Evolutionary conservation across 2,113 vertebrate species (phyloP), one percentile per base, ranked within the genome.

Genomic region (Elanus axillaris): DNA sequence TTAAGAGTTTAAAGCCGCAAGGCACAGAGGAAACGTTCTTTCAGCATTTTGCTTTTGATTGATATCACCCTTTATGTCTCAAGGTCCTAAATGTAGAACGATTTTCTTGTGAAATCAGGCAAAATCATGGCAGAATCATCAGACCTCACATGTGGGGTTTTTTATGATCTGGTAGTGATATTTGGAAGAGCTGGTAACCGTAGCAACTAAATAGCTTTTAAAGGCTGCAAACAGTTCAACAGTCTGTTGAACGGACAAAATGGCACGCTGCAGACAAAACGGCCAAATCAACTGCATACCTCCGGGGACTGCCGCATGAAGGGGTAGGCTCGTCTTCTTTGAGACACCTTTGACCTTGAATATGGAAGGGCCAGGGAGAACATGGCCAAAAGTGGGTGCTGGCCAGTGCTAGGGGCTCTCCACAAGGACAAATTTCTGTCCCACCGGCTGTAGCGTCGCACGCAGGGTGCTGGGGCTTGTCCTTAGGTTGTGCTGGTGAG

Each of bases 131-230:
- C 43, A 93, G 62, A 76, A 69, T 80, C 58, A 79, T 90, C 77
- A 90, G 45, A 79, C 32, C 10, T 82, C 8, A 50, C 16, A 15
- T 42, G 11, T 63, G 34, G 2, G 1, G 36, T 50, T 38, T 26
- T 45, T 74, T 82, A 53, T 32, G 0, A 91, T 68, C 66, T 79
- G 11, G 22, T 82, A 58, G 53, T 50, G 78, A 79, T 93, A 73
- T 93, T 96, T 97, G 94, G 89, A 94, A 94, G 80, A 74, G 77
- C 66, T 94, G 16, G 87, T 96, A 92, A 69, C 95, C 84, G 94
- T 97, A 89, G 93, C 38, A 95, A 97, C 96, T 9, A 93, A 92
- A 78, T 53, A 90, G 73, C 59, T 87, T 94, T 94, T 94, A 92
- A 83, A 82, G 74, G 59, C 84, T 91, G 84, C 81, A 94, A 92